phyloP scores from a whole-genome alignment of 2,113 vertebrate genomes.

The Porphyrio hochstetteri region DNA sequence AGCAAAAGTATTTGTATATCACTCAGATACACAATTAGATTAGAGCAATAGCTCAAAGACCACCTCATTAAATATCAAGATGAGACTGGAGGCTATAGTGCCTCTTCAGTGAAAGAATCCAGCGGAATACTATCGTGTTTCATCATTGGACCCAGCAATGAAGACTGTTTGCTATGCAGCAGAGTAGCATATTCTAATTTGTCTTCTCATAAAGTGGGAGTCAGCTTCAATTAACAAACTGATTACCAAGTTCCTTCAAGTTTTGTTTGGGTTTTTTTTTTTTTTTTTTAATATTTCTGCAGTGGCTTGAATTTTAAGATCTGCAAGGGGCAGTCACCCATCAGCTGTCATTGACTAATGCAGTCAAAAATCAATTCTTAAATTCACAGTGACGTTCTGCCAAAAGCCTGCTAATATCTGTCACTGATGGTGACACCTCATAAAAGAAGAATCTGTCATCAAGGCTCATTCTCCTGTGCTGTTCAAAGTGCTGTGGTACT shows the following conservation, averaged over 20 bases:
- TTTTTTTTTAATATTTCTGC: slow-evolving; percentile 1
- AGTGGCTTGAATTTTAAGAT: not conserved
- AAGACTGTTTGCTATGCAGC: not conserved
- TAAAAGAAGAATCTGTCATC: not conserved
- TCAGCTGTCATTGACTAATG: not conserved
- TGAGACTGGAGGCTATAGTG: not conserved
- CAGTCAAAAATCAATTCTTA: slow-evolving; percentile 17
- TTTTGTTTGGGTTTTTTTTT: not conserved
- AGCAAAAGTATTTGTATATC: not conserved
- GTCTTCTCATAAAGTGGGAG: slow-evolving; percentile 25
- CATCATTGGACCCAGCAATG: not conserved
- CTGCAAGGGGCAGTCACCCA: not conserved
- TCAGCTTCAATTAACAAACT: slow-evolving; percentile 41
- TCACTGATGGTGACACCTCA: not conserved
- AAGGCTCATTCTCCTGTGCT: not conserved
- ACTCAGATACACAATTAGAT: not conserved
- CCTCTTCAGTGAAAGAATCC: not conserved
- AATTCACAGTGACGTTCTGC: slow-evolving; percentile 29
- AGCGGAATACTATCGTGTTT: fast-evolving
- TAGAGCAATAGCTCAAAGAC: not conserved
- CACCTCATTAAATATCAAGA: not conserved
- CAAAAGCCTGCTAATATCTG: slow-evolving; percentile 28
- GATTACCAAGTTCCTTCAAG: not conserved
- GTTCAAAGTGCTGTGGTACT: not conserved
- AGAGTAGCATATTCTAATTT: not conserved